These are phyloP conservation scores for Taphrorychus bicolor DNA, from an alignment of 2,888 invertebrate genomes.

Conservation along the genomic window DNA sequence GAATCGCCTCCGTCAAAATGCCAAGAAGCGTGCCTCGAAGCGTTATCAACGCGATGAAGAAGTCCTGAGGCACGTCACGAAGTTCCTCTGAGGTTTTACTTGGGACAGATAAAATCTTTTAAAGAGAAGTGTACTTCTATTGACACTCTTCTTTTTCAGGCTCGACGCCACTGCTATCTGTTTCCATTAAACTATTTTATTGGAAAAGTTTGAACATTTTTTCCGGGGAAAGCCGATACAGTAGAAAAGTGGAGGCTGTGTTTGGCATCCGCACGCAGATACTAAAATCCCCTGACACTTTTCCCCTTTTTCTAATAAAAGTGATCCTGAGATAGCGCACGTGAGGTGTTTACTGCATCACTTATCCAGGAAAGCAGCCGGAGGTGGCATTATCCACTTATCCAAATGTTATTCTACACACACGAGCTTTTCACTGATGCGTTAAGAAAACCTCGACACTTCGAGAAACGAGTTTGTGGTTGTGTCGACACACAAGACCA, in stretches of 20 bases:
- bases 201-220: constrained; percentile 29
- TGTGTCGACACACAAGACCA: too few species aligned
- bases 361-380: background rate
- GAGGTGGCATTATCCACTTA: constrained; percentile 15
- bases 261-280: constrained; percentile 31
- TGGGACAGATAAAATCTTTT: too few species aligned
- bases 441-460: too few species aligned
- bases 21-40: too few species aligned
- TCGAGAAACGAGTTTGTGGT: too few species aligned
- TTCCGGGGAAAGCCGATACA: constrained; percentile 14
- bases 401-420: background rate
- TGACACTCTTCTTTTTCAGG: background rate
- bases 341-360: constrained; percentile 35
- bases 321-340: constrained; percentile 28
- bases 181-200: constrained; percentile 21
- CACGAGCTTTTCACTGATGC: too few species aligned
- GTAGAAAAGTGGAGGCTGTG: constrained; percentile 13
- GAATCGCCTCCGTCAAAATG: too few species aligned
- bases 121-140: background rate
- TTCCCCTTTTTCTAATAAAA: constrained; percentile 36
- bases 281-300: constrained; percentile 27
- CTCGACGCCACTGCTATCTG: constrained; percentile 15
- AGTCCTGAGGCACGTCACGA: too few species aligned
- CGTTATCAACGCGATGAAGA: too few species aligned
- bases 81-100: too few species aligned